phyloP scores from a whole-genome alignment of 2,888 invertebrate genomes.

The Lepas anatifera region DNA sequence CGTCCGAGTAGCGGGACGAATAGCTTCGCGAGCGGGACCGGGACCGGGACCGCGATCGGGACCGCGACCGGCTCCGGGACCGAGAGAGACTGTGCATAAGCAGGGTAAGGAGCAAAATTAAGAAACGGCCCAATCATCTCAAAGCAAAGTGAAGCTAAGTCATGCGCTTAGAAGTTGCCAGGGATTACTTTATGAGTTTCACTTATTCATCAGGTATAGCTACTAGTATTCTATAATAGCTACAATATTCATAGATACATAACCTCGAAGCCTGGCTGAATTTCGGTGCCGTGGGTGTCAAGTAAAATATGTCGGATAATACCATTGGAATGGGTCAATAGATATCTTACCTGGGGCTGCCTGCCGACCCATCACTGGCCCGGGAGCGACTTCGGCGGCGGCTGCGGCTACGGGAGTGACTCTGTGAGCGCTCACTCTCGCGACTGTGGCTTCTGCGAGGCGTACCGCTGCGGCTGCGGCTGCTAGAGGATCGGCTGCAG shows the following conservation, averaged over 20 bases:
- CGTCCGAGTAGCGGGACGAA: neutral
- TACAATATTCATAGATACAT: too few species aligned
- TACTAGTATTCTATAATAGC: too few species aligned
- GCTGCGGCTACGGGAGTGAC: neutral
- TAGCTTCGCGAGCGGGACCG: neutral
- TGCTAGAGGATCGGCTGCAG: neutral
- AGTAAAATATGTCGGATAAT: too few species aligned
- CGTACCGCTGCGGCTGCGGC: neutral
- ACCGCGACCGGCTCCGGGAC: neutral
- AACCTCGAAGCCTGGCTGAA: too few species aligned
- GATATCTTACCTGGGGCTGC: neutral
- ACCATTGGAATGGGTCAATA: too few species aligned
- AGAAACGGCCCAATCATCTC: too few species aligned
- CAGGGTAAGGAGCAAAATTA: neutral
- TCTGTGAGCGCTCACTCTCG: neutral
- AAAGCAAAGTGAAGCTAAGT: too few species aligned
- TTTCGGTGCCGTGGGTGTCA: too few species aligned
- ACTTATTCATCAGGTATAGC: too few species aligned
- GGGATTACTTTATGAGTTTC: too few species aligned
- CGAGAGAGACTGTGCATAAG: neutral
- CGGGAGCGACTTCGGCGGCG: neutral
- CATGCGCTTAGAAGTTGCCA: too few species aligned
- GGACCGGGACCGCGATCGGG: neutral
- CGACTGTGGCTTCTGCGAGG: neutral
- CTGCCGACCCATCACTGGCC: neutral